Base-by-base conservation (phyloP, 2,113 vertebrate genomes). In the Tylochromis polylepis region DNA sequence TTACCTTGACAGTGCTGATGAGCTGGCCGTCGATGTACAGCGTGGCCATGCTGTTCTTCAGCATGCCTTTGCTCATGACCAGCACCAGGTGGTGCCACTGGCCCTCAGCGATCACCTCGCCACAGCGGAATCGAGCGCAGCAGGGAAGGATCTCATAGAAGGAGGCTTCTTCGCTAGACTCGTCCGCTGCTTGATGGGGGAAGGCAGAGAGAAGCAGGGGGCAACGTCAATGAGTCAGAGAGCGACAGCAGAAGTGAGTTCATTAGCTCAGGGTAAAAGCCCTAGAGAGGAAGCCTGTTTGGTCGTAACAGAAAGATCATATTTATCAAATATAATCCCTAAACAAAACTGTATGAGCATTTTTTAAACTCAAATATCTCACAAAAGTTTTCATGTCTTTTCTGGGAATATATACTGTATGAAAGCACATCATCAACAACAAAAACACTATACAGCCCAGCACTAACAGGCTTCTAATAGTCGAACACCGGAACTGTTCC, bases 61-160 rank as follows among this genome's bases (percentile, higher is more conserved):
- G 92, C 98, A 99, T 99, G 95, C 99, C 99, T 95, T 98, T 99
- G 94, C 98, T 99, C 99, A 99, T 99, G 59, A 99, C 97, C 92
- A 99, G 93, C 93, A 98, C 96, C 65, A 99, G 96, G 92, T 99
- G 99, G 96, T 99, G 99, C 99, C 99, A 99, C 94, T 99, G 98
- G 49, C 98, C 98, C 95, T 99, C 99, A 4, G 95, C 92, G 41
- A 99, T 98, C 85, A 98, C 97, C 75, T 99, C 99, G 31, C 97
- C 96, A 2, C 98, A 99, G 88, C 99, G 98, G 93, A 99, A 99
- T 22, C 97, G 97, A 34, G 98, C 98, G 22, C 98, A 99, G 92
- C 98, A 99, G 9, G 99, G 98, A 60, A 99, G 97, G 91, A 99
- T 98, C 96, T 99, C 99, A 34, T 99, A 99, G 94, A 99, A 99